Evolutionary conservation across 1,140 invertebrate species (phyloP), one percentile per base, ranked within the genome.

Genomic region (Polyergus mexicanus): DNA sequence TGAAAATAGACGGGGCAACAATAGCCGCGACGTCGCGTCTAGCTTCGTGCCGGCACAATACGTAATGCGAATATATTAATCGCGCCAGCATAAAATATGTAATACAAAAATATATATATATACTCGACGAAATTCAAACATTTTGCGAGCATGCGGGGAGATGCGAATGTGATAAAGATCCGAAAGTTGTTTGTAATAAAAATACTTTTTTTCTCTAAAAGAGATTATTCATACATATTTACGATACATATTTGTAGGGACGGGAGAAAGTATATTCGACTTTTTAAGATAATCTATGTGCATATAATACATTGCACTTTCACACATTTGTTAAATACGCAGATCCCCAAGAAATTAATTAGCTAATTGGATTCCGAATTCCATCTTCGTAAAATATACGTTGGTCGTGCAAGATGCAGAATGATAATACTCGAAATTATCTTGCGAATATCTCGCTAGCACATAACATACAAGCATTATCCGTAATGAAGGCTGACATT

Each of bases 1-100:
- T 90, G 80, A 87, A 89, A 90, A 87, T 90, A 81, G 51, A 44
- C 71, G 69, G n/a, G n/a, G 60, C 65, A 86, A 89, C 84, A 86
- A 89, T 87, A 80, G 88, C 66, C 56, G 60, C n/a, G 62, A 76
- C 63, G 76, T 85, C 74, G 54, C 54, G 65, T 68, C 41, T 69
- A 75, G 60, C 60, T 84, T 65, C 47, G 47, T 58, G 58, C 32
- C 38, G 11, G 38, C 38, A 19, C 25, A 83, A 74, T 60, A 60
- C 10, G 32, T 25, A 69, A 35, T 35, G 16, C 65, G 41, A 80
- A 80, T 69, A 56, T 71, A 80, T n/a, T 56, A 69, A 80, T 71
- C 65, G 77, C 22, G 35, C 22, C 10, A 13, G 35, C 10, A 25
- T 35, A 25, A 62, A 60, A 13, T 65, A 44, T 25, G 19, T 63